Base-by-base conservation (phyloP, 2,113 vertebrate genomes). In the Melanerpes aurifrons region DNA sequence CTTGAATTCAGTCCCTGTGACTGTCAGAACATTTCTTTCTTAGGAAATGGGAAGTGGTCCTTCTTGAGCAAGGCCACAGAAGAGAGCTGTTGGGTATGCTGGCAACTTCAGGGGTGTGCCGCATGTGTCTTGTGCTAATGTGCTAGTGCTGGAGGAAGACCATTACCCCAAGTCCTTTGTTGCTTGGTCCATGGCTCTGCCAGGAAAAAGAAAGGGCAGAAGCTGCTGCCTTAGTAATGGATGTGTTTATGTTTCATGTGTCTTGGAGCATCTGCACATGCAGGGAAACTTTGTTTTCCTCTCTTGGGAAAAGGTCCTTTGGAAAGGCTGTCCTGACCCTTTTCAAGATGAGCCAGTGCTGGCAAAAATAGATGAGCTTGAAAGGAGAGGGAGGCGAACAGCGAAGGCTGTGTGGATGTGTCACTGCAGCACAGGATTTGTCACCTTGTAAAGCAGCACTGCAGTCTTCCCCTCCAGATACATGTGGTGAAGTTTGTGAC, bases 1-100 rank as follows among this genome's bases (percentile, higher is more conserved):
- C 92, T 93, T 45, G 90, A 90, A 94, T 95, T 90, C 76, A 66
- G 90, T 70, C 92, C 93, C 87, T 74, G 90, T 95, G 90, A 95
- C 66, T 88, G 80, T 81, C 45, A 13, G 77, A 93, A 92, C 62
- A 21, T 88, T 76, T 87, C 63, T 76, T 90, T 96, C 76, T 54
- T 88, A 78, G 93, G 93, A 93, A 92, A 90, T 95, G 54, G 83
- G 64, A 94, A 84, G 47, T 81, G 54, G 40, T 90, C 32, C 61
- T 77, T 31, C 82, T 62, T 66, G 62, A 84, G 68, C 28, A 62
- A 62, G 89, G 76, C 69, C 82, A 21, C 79, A 37, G 62, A 62
- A n/a, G 8, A 43, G 48, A 80, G 87, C 56, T 28, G 12, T 67
- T 56, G 68, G 72, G 64, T 70, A 35, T 1, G 6, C 28, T 62